Percentiles rank a stretch among this genome's conserved stretches.
Evolutionary conservation across 2,888 invertebrate species (phyloP).

Genomic region (Lacanobia wlatinum): DNA sequence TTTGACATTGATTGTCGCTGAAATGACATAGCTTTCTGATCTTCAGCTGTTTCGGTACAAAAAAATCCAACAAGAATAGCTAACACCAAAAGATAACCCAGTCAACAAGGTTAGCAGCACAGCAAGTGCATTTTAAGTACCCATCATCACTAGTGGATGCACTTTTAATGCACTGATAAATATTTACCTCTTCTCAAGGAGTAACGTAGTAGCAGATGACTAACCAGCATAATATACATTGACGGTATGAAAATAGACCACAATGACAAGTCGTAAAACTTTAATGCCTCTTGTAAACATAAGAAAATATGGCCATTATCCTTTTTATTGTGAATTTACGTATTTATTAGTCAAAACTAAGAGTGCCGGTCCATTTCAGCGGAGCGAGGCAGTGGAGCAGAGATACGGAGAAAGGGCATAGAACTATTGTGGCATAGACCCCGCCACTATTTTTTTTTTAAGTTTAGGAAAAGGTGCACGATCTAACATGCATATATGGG

Average conservation of each 20-base stretch:
- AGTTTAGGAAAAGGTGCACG: no score
- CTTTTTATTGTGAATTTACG: conserved; percentile 3
- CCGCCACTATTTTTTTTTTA: no score
- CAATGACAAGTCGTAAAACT: conserved; percentile 37
- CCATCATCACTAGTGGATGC: not conserved
- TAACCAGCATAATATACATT: conserved; percentile 18
- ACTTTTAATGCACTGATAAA: conserved; percentile 39
- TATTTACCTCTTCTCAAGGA: conserved; percentile 8
- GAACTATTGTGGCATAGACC: no score
- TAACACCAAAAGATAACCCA: conserved; percentile 1
- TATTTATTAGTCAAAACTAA: not conserved
- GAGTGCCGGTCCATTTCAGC: no score
- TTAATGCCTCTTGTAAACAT: conserved; percentile 42
- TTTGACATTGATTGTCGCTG: not conserved
- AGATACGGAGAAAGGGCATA: no score
- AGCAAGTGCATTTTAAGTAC: conserved; percentile 16
- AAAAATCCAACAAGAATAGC: not conserved
- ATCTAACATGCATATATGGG: no score
- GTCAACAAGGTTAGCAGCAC: not conserved
- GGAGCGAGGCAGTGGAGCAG: no score
- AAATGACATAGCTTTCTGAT: not conserved
- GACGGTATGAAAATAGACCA: conserved; percentile 33
- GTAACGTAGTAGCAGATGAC: conserved; percentile 19
- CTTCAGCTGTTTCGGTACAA: not conserved
- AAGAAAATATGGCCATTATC: conserved; percentile 9